Base-by-base conservation (phyloP, 1,140 invertebrate species). In the Maniola jurtina region DNA sequence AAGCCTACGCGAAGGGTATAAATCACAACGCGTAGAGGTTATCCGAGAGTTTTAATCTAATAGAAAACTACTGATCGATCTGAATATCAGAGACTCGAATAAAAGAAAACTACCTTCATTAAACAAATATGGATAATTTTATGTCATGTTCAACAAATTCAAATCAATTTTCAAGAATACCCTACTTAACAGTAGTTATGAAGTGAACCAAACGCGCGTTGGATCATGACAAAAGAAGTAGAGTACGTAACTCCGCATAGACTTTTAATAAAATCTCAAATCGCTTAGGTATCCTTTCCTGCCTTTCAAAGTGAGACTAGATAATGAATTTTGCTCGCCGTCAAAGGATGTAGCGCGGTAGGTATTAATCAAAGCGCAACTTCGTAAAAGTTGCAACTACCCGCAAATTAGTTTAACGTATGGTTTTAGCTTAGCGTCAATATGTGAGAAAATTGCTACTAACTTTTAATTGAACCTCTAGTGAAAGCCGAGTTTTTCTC, bases 301-400 rank as follows among this genome's bases (percentile, higher is more conserved):
- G 50, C 15, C 25, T 54, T 13, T 16, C 50, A 54, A 54, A 54
- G 50, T 33, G 6, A 54, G 50, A 15, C 25, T 33, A 54, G 15
- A 54, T 54, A 54, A 54, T 54, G 50, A 54, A 54, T 54, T 54
- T 54, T 54, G 25, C 50, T 54, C 50, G 50, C 16, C 50, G n/a
- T 54, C 50, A 54, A 54, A 54, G 50, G 50, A 54, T 54, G 14
- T 33, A 13, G 11, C 38, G 38, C 47, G 50, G 9, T 13, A 9
- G 50, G 25, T 54, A 54, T 54, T 54, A 54, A 54, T 54, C 50
- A 34, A 9, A 25, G 25, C 16, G 50, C 25, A 54, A 54, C 50
- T 54, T 54, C 1, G 8, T 9, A 54, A 54, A 54, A 54, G 50
- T 54, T 54, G 25, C 50, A 9, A 33, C 50, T 54, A 54, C 15